These are phyloP conservation scores for Hyles vespertilio DNA, from an alignment of 1,140 invertebrate genomes.

Conservation along the genomic window DNA sequence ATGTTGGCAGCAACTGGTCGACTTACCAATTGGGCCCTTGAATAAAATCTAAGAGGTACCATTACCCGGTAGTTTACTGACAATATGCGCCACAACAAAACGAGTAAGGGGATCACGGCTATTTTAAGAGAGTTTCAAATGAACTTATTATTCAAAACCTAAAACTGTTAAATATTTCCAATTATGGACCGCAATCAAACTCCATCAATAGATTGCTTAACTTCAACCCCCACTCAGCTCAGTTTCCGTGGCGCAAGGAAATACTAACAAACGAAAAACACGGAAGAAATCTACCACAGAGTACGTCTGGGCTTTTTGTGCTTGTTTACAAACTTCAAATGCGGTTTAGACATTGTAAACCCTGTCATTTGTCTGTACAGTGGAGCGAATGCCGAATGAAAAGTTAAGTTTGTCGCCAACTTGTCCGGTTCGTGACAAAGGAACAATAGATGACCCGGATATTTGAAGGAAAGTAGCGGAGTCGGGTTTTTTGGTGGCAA, in stretches of 20 bases:
- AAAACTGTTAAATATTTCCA: too few relatives aligned
- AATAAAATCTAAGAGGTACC: too few relatives aligned
- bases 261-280: conserved; percentile 31
- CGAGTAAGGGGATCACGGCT: too few relatives aligned
- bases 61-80: too few relatives aligned
- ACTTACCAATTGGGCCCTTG: too few relatives aligned
- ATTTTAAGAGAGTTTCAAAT: too few relatives aligned
- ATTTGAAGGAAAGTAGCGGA: conserved; percentile 44
- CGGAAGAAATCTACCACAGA: conserved; percentile 32
- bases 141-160: too few relatives aligned
- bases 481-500: conserved; percentile 27
- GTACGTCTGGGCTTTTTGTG: conserved; percentile 52
- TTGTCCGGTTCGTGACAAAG: conserved; percentile 55
- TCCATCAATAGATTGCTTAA: not conserved
- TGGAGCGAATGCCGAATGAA: conserved; percentile 27
- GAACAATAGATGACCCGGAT: conserved; percentile 61
- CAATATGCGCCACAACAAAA: too few relatives aligned
- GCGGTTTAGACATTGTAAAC: conserved; percentile 22
- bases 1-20: too few relatives aligned
- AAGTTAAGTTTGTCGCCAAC: conserved; percentile 39
- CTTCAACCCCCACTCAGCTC: not conserved
- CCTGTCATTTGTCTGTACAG: conserved; percentile 20
- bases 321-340: conserved; percentile 25
- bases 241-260: conserved; percentile 18
- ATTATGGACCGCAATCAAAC: not conserved